These are phyloP conservation scores for Volucella inanis DNA, from an alignment of 2,888 invertebrate genomes.

Conservation along the genomic window DNA sequence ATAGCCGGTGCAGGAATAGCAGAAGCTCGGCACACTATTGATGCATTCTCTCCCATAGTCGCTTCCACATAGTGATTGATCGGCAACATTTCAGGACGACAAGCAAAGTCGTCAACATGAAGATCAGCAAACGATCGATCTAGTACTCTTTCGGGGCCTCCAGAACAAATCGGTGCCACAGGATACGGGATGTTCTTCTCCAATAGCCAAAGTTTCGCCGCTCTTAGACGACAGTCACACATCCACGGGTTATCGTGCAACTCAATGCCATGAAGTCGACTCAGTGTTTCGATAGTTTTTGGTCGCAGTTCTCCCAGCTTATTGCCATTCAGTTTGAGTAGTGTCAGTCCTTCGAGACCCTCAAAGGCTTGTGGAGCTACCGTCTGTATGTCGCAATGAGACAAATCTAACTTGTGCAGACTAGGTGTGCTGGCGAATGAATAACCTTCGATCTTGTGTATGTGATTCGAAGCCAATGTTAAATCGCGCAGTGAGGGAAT, in stretches of 20 bases:
- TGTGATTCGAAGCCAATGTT: constrained; percentile 91
- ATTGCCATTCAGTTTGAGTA: constrained; percentile 92
- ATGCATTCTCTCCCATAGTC: constrained; percentile 92
- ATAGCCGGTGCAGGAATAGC: constrained; percentile 91
- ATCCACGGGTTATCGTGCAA: constrained; percentile 94
- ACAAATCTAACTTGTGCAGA: constrained; percentile 92
- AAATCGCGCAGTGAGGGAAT: constrained; percentile 92
- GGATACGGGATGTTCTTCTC: constrained; percentile 90
- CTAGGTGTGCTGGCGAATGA: constrained; percentile 90
- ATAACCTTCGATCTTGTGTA: constrained; percentile 89
- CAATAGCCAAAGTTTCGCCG: constrained; percentile 91
- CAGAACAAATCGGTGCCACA: constrained; percentile 90
- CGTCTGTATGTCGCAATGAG: constrained; percentile 91
- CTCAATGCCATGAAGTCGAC: constrained; percentile 90
- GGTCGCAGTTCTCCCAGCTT: constrained; percentile 89
- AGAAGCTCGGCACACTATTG: constrained; percentile 91
- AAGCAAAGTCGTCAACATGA: constrained; percentile 92
- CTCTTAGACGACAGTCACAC: constrained; percentile 92
- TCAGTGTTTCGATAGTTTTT: constrained; percentile 89
- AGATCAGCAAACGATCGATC: constrained; percentile 90
- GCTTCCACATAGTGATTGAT: constrained; percentile 91
- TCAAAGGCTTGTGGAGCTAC: constrained; percentile 91
- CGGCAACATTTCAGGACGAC: constrained; percentile 91
- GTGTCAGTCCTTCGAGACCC: constrained; percentile 89
- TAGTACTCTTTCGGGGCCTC: constrained; percentile 88